Evolutionary conservation across 2,797 vertebrate genomes (phyloP), one percentile per base, ranked within the genome.

Genomic region (Bovichtus variegatus): DNA sequence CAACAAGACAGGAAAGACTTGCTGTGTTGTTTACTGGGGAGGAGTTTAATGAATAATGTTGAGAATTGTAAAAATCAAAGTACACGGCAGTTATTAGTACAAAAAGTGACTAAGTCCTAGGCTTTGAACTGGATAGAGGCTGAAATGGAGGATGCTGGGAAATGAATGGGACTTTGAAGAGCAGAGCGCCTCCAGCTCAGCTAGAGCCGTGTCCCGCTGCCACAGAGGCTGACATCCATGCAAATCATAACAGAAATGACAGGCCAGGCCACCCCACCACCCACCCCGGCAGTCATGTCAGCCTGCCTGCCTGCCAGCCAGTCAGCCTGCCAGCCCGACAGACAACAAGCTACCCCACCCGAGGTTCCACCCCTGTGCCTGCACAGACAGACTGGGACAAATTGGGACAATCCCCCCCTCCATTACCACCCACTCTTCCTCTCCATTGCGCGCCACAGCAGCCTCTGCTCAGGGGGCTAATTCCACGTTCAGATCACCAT

Each of bases 401-500:
- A 95, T 94, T 94, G 90, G 91, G 87, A 93, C 92, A 89, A 90
- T 55, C 38, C 62, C 76, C 47, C 74, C 79, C 66, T 69, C 87
- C 87, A 89, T 89, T 89, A 82, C 87, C 87, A 89, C 90, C 90
- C 90, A 88, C 87, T 90, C 91, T 89, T 91, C 82, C 83, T 89
- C 91, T 90, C 83, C 84, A 87, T 88, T 82, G 88, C 83, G 69
- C 81, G 41, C 87, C 67, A 70, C 87, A 87, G 90, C 82, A 90
- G 90, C 83, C 88, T 94, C 93, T 79, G 92, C 93, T 95, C 92
- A 89, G 94, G 94, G 94, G 93, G 94, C 94, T 95, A 95, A 95
- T 95, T 94, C 92, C 89, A 91, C 89, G 90, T 96, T 96, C 95
- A 94, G 91, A 94, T 83, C 93, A 92, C 96, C 96, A 96, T 97